Percentiles rank a stretch among this genome's conserved stretches.
These are phyloP conservation scores for Microtus ochrogaster DNA, from an alignment of 2,113 vertebrate genomes.

Conservation along the genomic window DNA sequence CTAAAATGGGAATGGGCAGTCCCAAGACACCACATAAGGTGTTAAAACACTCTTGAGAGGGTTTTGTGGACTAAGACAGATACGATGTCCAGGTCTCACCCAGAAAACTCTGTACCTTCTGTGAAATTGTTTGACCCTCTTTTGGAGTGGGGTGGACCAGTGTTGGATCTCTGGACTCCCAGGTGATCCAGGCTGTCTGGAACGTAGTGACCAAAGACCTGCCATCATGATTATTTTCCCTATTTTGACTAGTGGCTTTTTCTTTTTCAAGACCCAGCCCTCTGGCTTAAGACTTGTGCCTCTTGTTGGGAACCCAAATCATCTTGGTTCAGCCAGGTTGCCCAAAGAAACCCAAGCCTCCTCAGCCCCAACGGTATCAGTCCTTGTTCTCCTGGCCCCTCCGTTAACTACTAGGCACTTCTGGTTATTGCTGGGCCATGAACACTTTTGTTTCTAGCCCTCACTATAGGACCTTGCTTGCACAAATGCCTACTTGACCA, in stretches of 20 bases:
- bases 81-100: neutral
- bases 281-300: neutral
- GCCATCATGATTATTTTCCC: neutral
- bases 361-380: neutral
- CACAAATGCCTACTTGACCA: neutral
- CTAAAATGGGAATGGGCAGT: neutral
- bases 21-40: neutral
- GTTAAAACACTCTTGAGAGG: neutral
- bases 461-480: neutral
- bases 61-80: neutral
- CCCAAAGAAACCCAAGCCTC: neutral
- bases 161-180: neutral
- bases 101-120: neutral
- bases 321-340: neutral
- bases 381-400: neutral
- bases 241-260: neutral
- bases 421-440: neutral
- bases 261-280: neutral
- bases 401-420: neutral
- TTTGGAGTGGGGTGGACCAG: neutral
- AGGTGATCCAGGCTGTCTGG: neutral
- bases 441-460: neutral
- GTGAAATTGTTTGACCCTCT: neutral
- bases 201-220: neutral
- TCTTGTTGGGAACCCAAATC: neutral